Conservation (phyloP, 1,140 invertebrate genomes). For the Drosophila sp. region DNA sequence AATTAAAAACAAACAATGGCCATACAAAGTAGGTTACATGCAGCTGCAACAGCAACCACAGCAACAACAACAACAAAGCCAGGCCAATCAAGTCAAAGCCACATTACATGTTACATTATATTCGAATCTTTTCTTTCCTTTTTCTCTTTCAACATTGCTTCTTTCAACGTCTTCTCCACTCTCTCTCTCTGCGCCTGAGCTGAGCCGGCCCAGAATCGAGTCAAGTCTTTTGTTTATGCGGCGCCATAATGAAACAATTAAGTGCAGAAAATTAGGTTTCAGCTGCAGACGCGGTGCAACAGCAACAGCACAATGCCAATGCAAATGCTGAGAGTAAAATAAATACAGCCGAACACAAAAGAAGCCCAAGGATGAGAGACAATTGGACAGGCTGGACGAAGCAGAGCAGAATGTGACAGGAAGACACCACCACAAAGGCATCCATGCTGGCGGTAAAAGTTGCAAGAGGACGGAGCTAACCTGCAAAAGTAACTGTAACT, state of each 20-base stretch:
- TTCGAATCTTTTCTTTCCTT: constrained; percentile 52
- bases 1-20: constrained; percentile 80
- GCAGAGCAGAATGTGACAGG: constrained; percentile 52
- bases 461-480: constrained; percentile 22
- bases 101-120: constrained; percentile 63
- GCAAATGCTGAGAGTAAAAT: constrained; percentile 75
- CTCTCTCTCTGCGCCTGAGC: constrained; percentile 12
- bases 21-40: constrained; percentile 73
- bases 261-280: constrained; percentile 78
- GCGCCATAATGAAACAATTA: constrained; percentile 81
- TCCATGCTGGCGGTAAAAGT: constrained; percentile 2
- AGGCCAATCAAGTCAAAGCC: constrained; percentile 69
- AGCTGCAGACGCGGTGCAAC: constrained; percentile 46
- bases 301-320: constrained; percentile 63
- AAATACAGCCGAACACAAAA: constrained; percentile 58
- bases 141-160: constrained; percentile 30
- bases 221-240: constrained; percentile 71
- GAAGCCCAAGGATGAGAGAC: constrained; percentile 7
- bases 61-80: constrained; percentile 52
- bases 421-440: constrained; percentile 39
- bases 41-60: constrained; percentile 46
- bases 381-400: constrained; percentile 7
- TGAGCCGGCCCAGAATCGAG: constrained; percentile 17
- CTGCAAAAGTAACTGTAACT: constrained; percentile 16
- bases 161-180: constrained; percentile 59